These are phyloP conservation scores for Heliconius hewitsoni DNA, from an alignment of 1,140 invertebrate species.

Conservation along the genomic window DNA sequence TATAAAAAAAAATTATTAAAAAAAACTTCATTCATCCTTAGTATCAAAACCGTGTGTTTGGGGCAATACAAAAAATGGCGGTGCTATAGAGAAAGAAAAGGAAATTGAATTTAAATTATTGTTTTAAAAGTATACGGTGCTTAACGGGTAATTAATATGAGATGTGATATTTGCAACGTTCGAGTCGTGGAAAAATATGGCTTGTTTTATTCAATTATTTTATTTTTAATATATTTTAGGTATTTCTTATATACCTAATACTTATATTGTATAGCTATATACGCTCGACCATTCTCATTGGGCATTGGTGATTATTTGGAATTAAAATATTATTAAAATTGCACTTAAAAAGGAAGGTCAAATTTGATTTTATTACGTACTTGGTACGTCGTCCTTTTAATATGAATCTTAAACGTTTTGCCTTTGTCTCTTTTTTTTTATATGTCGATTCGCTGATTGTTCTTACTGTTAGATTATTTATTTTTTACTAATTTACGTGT, in stretches of 20 bases:
- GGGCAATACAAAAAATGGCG: constrained; percentile 13
- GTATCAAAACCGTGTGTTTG: background rate
- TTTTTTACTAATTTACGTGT: background rate
- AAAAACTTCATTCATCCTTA: background rate
- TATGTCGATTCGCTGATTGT: background rate
- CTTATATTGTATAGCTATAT: background rate
- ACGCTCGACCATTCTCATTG: background rate
- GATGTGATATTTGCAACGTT: constrained; percentile 36
- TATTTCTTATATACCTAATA: background rate
- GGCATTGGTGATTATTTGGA: constrained; percentile 2
- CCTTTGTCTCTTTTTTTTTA: background rate
- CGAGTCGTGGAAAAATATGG: background rate
- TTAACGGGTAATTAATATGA: constrained; percentile 29
- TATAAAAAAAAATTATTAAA: background rate
- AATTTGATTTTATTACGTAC: constrained; percentile 4
- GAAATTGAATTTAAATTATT: constrained; percentile 4
- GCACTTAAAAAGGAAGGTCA: background rate
- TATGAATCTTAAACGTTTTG: background rate
- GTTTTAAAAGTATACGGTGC: constrained; percentile 29
- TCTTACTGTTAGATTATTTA: background rate
- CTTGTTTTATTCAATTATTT: background rate
- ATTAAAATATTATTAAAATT: background rate
- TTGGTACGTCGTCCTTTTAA: background rate
- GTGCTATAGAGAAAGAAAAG: constrained; percentile 36
- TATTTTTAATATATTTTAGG: background rate